These are phyloP conservation scores for Cuniculus paca DNA, from an alignment of 2,797 vertebrate genomes.

Conservation along the genomic window DNA sequence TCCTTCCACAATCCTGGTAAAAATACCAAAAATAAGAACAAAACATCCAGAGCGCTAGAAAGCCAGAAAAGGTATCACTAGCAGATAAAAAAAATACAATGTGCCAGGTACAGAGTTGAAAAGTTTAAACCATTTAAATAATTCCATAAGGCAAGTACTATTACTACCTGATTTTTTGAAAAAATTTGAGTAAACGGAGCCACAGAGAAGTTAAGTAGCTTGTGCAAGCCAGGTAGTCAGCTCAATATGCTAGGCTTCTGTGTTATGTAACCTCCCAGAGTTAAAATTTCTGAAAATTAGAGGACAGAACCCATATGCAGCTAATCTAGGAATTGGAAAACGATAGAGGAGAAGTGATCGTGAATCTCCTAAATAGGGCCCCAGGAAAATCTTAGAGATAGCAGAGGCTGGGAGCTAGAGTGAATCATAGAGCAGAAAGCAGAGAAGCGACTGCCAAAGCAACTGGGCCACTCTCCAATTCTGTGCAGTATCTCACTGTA, in stretches of 20 bases:
- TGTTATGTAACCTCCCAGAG: not conserved
- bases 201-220: not conserved
- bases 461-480: constrained; percentile 55
- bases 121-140: constrained; percentile 34
- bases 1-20: not conserved
- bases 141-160: not conserved
- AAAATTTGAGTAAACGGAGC: constrained; percentile 26
- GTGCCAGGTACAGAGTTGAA: not conserved
- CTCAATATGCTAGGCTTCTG: not conserved
- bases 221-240: not conserved
- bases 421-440: constrained; percentile 58
- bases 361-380: constrained; percentile 36
- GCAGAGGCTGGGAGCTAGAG: not conserved
- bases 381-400: constrained; percentile 53
- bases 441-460: constrained; percentile 56
- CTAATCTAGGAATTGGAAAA: constrained; percentile 15
- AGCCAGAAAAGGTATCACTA: not conserved
- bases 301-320: not conserved
- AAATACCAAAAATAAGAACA: constrained; percentile 32
- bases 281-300: constrained; percentile 39
- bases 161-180: not conserved
- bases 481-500: constrained; percentile 19
- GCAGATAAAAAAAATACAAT: not conserved
- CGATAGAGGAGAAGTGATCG: constrained; percentile 17
- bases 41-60: constrained; percentile 38